These are phyloP conservation scores for Pampusana beccarii DNA, from an alignment of 2,113 vertebrate genomes.

Conservation along the genomic window DNA sequence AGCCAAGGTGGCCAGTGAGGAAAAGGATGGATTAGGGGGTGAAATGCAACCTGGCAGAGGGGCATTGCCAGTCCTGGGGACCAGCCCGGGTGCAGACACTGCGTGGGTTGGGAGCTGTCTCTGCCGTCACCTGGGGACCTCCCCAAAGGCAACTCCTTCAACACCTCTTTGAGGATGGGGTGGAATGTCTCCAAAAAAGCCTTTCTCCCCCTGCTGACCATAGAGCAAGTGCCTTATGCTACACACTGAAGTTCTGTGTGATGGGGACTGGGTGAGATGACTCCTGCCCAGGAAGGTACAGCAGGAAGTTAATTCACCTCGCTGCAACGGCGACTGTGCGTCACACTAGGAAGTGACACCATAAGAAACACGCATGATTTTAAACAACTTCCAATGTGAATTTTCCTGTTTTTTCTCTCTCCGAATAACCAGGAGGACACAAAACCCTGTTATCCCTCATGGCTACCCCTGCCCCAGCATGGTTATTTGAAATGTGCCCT, in stretches of 20 bases:
- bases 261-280: background rate
- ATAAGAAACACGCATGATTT: background rate
- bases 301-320: constrained; percentile 24
- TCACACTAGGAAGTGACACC: constrained; percentile 13
- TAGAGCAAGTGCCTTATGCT: background rate
- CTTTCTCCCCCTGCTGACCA: background rate
- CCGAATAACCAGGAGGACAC: background rate
- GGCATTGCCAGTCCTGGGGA: background rate
- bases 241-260: background rate
- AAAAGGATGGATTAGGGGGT: background rate
- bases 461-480: background rate
- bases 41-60: background rate
- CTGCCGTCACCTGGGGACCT: background rate
- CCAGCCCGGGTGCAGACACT: accelerated
- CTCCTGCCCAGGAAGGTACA: background rate
- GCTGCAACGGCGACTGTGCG: background rate
- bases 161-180: background rate
- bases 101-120: background rate
- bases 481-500: accelerated
- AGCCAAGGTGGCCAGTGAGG: background rate
- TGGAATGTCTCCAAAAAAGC: background rate
- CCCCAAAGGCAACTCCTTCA: background rate
- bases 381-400: background rate
- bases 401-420: background rate
- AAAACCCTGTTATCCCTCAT: background rate